Evolutionary conservation across 2,113 vertebrate species (phyloP), one percentile per base, ranked within the genome.

Genomic region (Tretioscincus oriximinensis): DNA sequence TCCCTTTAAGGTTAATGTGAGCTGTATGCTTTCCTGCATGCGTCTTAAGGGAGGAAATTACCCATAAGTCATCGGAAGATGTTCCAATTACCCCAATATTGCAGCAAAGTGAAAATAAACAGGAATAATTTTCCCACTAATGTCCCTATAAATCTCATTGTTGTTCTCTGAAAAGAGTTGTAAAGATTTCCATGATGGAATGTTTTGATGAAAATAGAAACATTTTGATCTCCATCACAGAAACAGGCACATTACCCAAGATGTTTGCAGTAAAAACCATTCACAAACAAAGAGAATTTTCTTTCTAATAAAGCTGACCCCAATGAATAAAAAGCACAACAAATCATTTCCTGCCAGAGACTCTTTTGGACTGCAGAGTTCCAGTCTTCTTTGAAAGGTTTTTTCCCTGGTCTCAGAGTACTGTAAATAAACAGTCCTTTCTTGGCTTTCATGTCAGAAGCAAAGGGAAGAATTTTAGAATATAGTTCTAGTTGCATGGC

Each of bases 291-390:
- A 74, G 82, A 3, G 49, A 61, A 73, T 31, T 85, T 87, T 65
- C 21, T 81, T 78, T 64, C 29, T 4, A 66, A 66, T 28, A 51
- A 64, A 91, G 81, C 49, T 81, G 81, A 84, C 85, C 74, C 80
- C 82, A 83, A 84, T 73, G 49, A 90, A 58, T 54, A 81, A 89
- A 90, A 82, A 73, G 35, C 76, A 91, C 31, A 89, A 91, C 88
- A 80, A 79, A 84, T 80, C 16, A 41, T 90, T 90, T 21, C 85
- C 76, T 86, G 77, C 80, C 86, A 91, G 72, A 65, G 85, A 29
- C 41, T 73, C 69, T 65, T 79, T 24, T 29, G 78, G 70, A 78
- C 87, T 91, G 88, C 89, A 64, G 85, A 77, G 93, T 92, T 85
- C 87, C 89, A 84, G 47, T n/a, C 22, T 79, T n/a, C n/a, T 6